These are phyloP conservation scores for Myiothlypis coronata DNA, from an alignment of 2,797 vertebrate species.

Conservation along the genomic window DNA sequence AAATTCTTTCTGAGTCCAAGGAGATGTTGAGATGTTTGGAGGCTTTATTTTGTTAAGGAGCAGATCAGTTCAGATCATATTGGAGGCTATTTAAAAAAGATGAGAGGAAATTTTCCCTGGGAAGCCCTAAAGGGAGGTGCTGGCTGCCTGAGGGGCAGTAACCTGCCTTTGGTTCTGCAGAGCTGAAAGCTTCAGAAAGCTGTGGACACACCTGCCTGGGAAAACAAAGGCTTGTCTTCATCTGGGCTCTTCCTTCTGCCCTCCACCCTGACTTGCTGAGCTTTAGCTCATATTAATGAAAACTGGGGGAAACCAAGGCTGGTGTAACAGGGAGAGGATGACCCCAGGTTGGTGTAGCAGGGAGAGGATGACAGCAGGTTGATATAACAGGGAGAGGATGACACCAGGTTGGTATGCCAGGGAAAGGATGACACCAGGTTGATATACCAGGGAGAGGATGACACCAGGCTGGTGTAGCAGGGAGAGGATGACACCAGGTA, in stretches of 20 bases:
- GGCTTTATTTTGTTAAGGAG: not conserved
- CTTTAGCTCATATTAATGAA: not conserved
- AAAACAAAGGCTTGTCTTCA: not conserved
- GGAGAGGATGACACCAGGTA: too few relatives aligned
- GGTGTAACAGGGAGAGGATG: not conserved
- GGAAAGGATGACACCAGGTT: too few relatives aligned
- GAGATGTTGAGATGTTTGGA: not conserved
- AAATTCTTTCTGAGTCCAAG: not conserved
- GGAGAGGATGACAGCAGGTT: too few relatives aligned
- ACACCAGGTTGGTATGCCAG: too few relatives aligned
- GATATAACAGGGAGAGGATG: too few relatives aligned
- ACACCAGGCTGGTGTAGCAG: rapidly evolving
- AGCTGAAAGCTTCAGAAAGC: not conserved
- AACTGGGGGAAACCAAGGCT: rapidly evolving
- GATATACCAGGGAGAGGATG: too few relatives aligned
- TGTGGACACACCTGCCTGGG: not conserved
- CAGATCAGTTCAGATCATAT: not conserved
- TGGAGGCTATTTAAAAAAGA: not conserved
- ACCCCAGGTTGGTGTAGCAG: too few relatives aligned
- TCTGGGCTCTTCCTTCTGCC: not conserved
- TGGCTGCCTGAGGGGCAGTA: not conserved
- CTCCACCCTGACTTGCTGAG: not conserved
- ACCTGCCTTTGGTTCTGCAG: not conserved
- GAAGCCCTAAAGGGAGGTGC: not conserved
- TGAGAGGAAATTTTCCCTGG: not conserved